Evolutionary conservation across 2,113 vertebrate species (phyloP), one percentile per base, ranked within the genome.

Genomic region (Odocoileus virginianus): DNA sequence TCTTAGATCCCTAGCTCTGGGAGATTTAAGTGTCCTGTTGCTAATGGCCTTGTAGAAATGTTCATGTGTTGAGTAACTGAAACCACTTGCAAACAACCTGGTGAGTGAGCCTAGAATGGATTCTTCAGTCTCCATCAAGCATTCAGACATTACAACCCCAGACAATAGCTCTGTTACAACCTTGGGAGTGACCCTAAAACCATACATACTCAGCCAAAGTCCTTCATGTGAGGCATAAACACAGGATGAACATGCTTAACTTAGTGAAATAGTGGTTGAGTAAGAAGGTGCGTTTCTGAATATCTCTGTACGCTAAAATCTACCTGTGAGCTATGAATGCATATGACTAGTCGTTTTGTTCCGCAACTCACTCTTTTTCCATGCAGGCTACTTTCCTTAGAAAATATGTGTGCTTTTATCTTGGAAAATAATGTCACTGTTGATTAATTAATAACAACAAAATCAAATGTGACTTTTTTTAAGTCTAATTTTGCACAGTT

Each of bases 201-300:
- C 3, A 52, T 7, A 85, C 36, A 33, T 11, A 57, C 7, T 23
- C 9, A 58, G 47, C 4, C 78, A 78, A 64, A 33, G 28, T 47
- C 40, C 16, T 78, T 79, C 13, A 9, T 9, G 9, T 47, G 2
- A 92, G 58, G 1, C 3, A n/a, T 54, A 54, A 16, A 84, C 47
- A 64, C 4, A 79, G n/a, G 36, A 23, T 67, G 50, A 97, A 91
- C 86, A 78, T 30, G 57, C n/a, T 90, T 43, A 84, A 94, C n/a
- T 82, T 52, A 36, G 27, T 78, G 12, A 89, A 84, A 61, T 9
- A 36, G 17, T 86, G 1, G 2, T 50, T 64, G 45, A 61, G 23
- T 93, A 89, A 76, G 57, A 50, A 67, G 50, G 30, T 17, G 15
- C 3, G 55, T 87, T 91, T 10, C 10, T 74, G 89, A 89, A 71